Percentiles rank a stretch among this genome's conserved stretches.
phyloP scores from a whole-genome alignment of 2,797 vertebrate genomes.

The Schizopygopsis malacanthus region DNA sequence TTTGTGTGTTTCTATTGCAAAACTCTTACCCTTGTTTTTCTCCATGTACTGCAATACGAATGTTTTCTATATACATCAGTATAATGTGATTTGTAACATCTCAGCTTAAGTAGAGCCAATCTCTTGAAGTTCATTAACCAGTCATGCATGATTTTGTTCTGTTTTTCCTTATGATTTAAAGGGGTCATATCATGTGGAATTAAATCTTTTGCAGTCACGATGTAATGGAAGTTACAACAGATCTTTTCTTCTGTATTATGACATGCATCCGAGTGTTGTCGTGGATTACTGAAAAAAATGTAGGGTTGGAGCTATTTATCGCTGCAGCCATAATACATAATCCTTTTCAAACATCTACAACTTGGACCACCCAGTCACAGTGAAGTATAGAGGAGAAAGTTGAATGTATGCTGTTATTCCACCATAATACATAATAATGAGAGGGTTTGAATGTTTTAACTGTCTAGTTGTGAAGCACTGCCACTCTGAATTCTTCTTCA shows the following conservation, averaged over 20 bases:
- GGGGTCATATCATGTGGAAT: constrained; percentile 10
- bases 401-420: no score
- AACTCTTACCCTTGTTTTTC: neutral
- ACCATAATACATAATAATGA: no score
- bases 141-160: constrained; percentile 11
- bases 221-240: neutral
- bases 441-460: no score
- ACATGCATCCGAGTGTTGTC: neutral
- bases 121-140: constrained; percentile 7
- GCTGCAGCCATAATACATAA: no score
- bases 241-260: neutral
- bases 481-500: no score
- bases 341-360: neutral
- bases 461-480: no score
- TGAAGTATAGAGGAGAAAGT: neutral
- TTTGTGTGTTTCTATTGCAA: constrained; percentile 39
- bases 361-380: neutral
- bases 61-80: neutral
- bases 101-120: neutral
- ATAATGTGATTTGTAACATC: constrained; percentile 5
- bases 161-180: constrained; percentile 21
- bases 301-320: no score
- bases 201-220: neutral
- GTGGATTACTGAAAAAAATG: neutral
- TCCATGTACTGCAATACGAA: neutral